phyloP scores from a whole-genome alignment of 2,797 vertebrate genomes.

The Xyrichtys novacula region DNA sequence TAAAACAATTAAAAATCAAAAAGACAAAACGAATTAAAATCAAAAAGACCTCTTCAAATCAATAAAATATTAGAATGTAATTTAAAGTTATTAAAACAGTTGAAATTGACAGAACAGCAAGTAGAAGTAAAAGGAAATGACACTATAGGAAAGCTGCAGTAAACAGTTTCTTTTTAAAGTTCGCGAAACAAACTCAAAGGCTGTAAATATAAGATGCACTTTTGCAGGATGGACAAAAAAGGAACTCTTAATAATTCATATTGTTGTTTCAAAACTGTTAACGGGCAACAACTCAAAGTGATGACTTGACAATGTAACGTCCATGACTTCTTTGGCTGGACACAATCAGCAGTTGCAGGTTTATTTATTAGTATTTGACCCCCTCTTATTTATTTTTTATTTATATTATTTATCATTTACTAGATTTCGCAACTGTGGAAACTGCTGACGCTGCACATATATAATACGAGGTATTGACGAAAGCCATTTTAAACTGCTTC shows the following conservation, averaged over 20 bases:
- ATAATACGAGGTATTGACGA: conserved; percentile 3
- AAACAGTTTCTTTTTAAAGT: too few relatives aligned
- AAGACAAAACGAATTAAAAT: too few relatives aligned
- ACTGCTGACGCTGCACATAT: background rate
- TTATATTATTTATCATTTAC: conserved; percentile 16
- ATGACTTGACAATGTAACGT: background rate
- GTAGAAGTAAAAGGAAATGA: too few relatives aligned
- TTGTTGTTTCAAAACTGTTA: background rate
- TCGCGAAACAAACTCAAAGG: background rate
- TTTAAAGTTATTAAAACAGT: too few relatives aligned
- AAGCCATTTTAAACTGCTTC: conserved; percentile 3
- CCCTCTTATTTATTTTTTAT: conserved; percentile 9
- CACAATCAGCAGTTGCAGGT: background rate
- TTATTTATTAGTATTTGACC: background rate
- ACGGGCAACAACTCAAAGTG: background rate
- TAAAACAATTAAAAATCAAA: too few relatives aligned
- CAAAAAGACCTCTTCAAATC: too few relatives aligned
- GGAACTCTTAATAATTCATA: background rate
- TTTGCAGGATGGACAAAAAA: background rate
- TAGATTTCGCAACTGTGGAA: background rate
- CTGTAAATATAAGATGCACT: background rate
- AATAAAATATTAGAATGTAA: too few relatives aligned
- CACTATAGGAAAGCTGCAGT: too few relatives aligned
- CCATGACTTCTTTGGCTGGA: background rate
- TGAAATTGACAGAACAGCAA: too few relatives aligned